Evolutionary conservation across 2,888 invertebrate species (phyloP), one percentile per base, ranked within the genome.

Genomic region (Pogonocherus hispidulus): DNA sequence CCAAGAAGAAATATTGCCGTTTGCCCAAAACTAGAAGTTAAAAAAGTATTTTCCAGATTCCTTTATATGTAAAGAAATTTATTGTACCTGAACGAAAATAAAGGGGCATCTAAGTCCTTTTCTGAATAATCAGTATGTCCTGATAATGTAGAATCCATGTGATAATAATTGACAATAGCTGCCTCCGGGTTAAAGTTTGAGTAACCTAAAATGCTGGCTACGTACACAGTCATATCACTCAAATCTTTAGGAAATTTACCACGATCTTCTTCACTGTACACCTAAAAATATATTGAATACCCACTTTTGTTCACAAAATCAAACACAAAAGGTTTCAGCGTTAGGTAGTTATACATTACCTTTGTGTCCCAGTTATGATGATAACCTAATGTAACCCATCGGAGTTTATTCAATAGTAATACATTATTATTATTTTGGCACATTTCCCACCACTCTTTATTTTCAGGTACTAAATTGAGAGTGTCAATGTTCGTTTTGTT

Each of bases 351-450:
- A n/a, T n/a, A 69, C 79, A 86, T 87, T 86, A 93, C 91, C 89
- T 99, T 99, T 62, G 95, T 94, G 80, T 97, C 92, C 99, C 99
- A 99, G 84, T 99, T 92, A 85, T 99, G 98, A 86, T 99, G 99
- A 83, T 98, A 98, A 11, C 99, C 99, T 35, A 99, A 86, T 0
- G 99, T 99, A 0, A 94, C 91, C 99, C 99, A 99, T 78, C 99
- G 87, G 77, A 99, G 83, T 79, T 90, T 90, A 51, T 87, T 82
- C 32, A 85, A 67, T n/a, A 87, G 74, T 20, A 77, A 73, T 65
- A 73, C 73, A 69, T 80, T 77, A 37, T 72, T 73, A 51, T 83
- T 72, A 23, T 80, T 79, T 82, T 87, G 84, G 81, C 89, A 88
- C 72, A 87, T 85, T 73, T 89, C 86, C 94, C 94, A 91, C 94